A percentile compares a stretch with the other conserved stretches of the same genome.
phyloP scores from a whole-genome alignment of 2,888 invertebrate species.

The Rambutsinella grinnellia region DNA sequence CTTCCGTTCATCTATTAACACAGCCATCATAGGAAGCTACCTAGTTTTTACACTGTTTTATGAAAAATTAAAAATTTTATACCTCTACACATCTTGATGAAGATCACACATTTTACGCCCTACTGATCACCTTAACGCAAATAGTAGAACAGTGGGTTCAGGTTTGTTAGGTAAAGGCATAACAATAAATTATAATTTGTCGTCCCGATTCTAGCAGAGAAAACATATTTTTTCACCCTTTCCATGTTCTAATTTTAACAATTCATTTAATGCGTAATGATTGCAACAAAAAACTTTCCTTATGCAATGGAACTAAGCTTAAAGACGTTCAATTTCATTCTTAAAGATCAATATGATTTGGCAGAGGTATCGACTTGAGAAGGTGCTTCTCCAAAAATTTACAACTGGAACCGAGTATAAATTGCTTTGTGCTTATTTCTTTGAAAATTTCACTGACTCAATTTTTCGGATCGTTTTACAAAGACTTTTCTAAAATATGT shows the following conservation, averaged over 20 bases:
- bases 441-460: no score
- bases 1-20: constrained; percentile 45
- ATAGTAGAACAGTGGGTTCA: constrained; percentile 27
- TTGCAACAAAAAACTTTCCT: neutral
- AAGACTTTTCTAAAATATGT: no score
- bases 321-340: constrained; percentile 23
- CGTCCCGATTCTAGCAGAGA: neutral
- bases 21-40: constrained; percentile 54
- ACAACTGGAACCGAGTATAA: no score
- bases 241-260: neutral
- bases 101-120: constrained; percentile 44
- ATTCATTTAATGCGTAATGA: neutral
- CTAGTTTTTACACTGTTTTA: constrained; percentile 30
- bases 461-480: no score
- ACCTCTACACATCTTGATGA: constrained; percentile 42
- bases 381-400: constrained; percentile 7
- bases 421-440: no score
- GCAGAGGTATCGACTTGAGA: constrained; percentile 38
- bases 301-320: constrained; percentile 34
- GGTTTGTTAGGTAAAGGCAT: constrained; percentile 46
- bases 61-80: constrained; percentile 52
- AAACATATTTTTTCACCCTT: neutral
- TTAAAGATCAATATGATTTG: constrained; percentile 47
- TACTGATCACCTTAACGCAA: neutral
- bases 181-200: constrained; percentile 29